Conservation (phyloP, 2,888 invertebrate genomes). For the Chromoteleia sp. region DNA sequence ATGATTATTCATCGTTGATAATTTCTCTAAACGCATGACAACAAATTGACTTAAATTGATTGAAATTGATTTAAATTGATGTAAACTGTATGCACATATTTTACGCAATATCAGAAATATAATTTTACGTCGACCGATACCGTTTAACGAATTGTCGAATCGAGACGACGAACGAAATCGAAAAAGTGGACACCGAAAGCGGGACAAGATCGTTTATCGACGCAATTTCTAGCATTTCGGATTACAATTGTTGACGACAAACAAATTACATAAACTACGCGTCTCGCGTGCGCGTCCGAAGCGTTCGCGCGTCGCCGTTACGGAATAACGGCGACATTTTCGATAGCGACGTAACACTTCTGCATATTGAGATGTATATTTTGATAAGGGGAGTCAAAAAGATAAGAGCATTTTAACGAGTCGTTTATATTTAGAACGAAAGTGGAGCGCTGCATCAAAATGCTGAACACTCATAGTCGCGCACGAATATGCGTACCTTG, state of each 20-base stretch:
- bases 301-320: conserved; percentile 9
- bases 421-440: conserved; percentile 60
- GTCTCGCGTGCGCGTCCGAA: background rate
- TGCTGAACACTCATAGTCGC: conserved; percentile 32
- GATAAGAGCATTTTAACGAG: conserved; percentile 53
- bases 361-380: conserved; percentile 49
- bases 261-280: conserved; percentile 1
- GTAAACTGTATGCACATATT: no score
- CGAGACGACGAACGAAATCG: no score
- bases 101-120: no score
- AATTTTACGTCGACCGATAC: no score
- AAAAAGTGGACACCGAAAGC: no score
- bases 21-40: no score
- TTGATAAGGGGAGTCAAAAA: conserved; percentile 46
- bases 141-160: no score
- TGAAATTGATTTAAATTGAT: no score
- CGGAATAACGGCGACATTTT: conserved; percentile 20
- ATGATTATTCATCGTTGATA: no score
- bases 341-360: conserved; percentile 33
- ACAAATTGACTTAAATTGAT: no score
- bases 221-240: background rate
- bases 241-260: background rate
- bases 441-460: conserved; percentile 63
- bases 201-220: background rate
- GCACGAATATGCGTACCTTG: conserved; percentile 61